Base-by-base conservation (phyloP, 1,140 invertebrate genomes). In the Camponotus floridanus region DNA sequence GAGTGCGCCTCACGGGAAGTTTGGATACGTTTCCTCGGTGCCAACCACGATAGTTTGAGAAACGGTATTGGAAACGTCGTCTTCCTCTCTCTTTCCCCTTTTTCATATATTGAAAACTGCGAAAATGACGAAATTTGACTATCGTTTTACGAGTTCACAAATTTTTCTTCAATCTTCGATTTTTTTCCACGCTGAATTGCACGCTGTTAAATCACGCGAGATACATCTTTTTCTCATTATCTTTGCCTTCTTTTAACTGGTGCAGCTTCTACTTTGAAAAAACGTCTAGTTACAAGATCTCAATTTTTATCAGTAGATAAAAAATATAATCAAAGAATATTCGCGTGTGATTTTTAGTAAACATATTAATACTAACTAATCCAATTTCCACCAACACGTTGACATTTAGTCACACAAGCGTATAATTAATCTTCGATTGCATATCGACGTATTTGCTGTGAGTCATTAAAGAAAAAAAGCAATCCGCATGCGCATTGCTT, bases 401-500 rank as follows among this genome's bases (percentile, higher is more conserved):
- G 70, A 73, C 48, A 15, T 73, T 61, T 33, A 31, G 67, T 13
- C 51, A 31, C 68, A 61, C 68, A 61, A 61, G 42, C 39, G 55
- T 83, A 61, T 62, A 74, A 83, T 83, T 83, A 83, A 83, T 74
- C 79, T 83, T 73, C 67, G 68, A 83, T 74, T 21, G 68, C 55
- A 45, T 62, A 31, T 26, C 67, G 45, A 48, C 55, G 67, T 61
- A 62, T 74, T 61, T 61, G n/a, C 79, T 48, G 68, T 74, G 45
- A 74, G 31, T 83, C 55, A 74, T 74, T 59, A 74, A 48, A 83
- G 48, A 18, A 83, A 79, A 42, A 73, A 81, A 57, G n/a, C 81
- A 86, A 51, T 90, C 45, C 78, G 84, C 73, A 65, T 86, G 74
- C 74, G 88, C 64, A 87, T 87, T 61, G 83, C 62, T 87, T 61